Base-by-base conservation (phyloP, 2,888 invertebrate species). In the Clanis bilineata region DNA sequence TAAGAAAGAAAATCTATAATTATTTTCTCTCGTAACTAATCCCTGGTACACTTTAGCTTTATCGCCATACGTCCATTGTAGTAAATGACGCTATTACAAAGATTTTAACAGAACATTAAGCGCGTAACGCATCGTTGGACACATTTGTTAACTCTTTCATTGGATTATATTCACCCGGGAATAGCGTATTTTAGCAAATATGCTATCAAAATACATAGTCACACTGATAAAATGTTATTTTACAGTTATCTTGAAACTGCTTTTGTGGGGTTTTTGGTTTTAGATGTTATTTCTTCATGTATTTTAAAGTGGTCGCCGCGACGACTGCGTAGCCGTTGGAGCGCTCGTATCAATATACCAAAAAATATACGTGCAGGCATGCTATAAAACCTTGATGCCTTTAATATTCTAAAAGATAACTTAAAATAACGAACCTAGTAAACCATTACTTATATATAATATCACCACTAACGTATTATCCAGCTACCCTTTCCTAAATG, bases 401-500 rank as follows among this genome's bases (percentile, higher is more conserved):
- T 47, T n/a, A 28, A 25, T 5, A 4, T 21, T 6, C 5, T 21
- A 55, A 6, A 22, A 10, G 12, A 21, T 51, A 25, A 9, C 18
- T n/a, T n/a, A 22, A 15, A 58, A 47, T 47, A 58, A 47, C 45
- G 12, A n/a, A 18, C 3, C 38, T 45, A 58, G 47, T 38, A 47
- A 38, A 58, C 38, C n/a, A 15, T 23, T 38, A 45, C 36, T 56
- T n/a, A n/a, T n/a, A n/a, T n/a, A n/a, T n/a, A 41, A 47, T 60
- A 45, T 25, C 23, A 22, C 58, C 66, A 66, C 69, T 73, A 67
- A 69, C 66, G 66, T 68, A 69, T 79, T 83, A 85, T 81, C 73
- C 79, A 73, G 77, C 74, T 76, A 77, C 77, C 79, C 79, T 79
- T 83, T 80, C 79, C 72, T 80, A 80, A 80, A 78, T 77, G 83